Base-by-base conservation (phyloP, 2,797 vertebrate genomes). In the Scomberomorus guttatus region DNA sequence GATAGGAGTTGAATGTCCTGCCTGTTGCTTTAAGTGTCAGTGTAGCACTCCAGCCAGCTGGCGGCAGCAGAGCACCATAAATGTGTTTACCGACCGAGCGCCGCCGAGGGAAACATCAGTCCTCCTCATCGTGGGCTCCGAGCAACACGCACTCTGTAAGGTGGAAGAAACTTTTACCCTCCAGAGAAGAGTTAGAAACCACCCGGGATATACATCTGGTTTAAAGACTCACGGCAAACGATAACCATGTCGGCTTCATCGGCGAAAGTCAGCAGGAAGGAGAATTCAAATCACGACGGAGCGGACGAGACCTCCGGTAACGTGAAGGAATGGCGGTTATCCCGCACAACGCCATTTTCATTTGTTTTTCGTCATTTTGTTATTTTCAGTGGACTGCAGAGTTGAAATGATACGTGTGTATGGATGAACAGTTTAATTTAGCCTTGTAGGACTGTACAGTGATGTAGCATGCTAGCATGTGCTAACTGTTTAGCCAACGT, bases 251-350 rank as follows among this genome's bases (percentile, higher is more conserved):
- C 97, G 95, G 97, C 96, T 92, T 96, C 97, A 94, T 95, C 96
- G 96, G 96, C 97, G 87, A 98, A 98, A 97, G 96, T 96, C 94
- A 97, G 96, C 94, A 97, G 97, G 95, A 99, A 98, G 96, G 98
- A 98, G 94, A 99, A 99, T 95, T 98, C 97, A 89, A 98, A 99
- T 95, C 98, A 99, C 95, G 97, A 98, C 94, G 97, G 96, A 94
- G 97, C 97, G 92, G 96, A 98, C 92, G 97, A 98, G 95, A 98
- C 96, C 96, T 98, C 97, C 93, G 97, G 98, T 99, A 95, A 95
- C 90, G 80, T 85, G 58, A 68, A 81, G 80, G 84, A 91, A 93
- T 93, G 92, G 93, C 94, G 94, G 89, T 95, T 95, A 78, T 93
- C 81, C 84, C 55, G 72, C 82, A 60, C 93, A 92, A 92, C 95